phyloP scores from a whole-genome alignment of 2,797 vertebrate species.

The Acanthurus lineatus region DNA sequence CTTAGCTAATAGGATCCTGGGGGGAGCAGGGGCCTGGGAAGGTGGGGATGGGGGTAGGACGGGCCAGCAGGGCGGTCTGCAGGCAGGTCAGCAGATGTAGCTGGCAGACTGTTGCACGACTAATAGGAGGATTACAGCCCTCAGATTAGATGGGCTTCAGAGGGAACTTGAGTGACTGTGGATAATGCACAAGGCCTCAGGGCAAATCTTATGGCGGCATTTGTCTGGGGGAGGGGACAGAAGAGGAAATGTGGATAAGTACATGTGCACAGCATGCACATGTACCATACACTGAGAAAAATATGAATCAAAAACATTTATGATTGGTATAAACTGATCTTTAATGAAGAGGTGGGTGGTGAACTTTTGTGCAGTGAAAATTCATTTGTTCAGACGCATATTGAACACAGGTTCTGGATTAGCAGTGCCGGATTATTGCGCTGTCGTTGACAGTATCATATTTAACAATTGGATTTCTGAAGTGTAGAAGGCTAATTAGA shows the following conservation, averaged over 20 bases:
- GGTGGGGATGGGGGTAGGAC: constrained; percentile 74
- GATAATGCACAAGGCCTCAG: constrained; percentile 68
- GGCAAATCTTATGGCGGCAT: constrained; percentile 60
- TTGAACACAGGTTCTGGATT: constrained; percentile 59
- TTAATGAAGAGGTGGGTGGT: not conserved
- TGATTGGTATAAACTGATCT: not conserved
- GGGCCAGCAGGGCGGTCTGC: constrained; percentile 60
- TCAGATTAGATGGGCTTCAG: constrained; percentile 83
- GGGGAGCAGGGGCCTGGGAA: constrained; percentile 81
- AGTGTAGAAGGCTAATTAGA: constrained; percentile 69
- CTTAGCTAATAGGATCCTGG: constrained; percentile 94
- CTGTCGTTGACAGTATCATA: constrained; percentile 78
- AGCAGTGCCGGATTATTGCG: constrained; percentile 71
- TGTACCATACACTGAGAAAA: constrained; percentile 7
- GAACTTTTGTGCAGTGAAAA: not conserved
- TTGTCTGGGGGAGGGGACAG: constrained; percentile 51
- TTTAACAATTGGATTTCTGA: constrained; percentile 76
- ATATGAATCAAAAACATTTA: not conserved
- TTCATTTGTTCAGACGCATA: constrained; percentile 18
- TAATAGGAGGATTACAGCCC: constrained; percentile 84
- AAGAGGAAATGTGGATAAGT: constrained; percentile 12
- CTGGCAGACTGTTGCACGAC: constrained; percentile 82
- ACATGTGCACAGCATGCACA: constrained; percentile 15
- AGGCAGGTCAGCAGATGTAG: constrained; percentile 85
- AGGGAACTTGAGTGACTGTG: constrained; percentile 76